Conservation (phyloP, 1,140 invertebrate genomes). For the Luehdorfia chinensis region DNA sequence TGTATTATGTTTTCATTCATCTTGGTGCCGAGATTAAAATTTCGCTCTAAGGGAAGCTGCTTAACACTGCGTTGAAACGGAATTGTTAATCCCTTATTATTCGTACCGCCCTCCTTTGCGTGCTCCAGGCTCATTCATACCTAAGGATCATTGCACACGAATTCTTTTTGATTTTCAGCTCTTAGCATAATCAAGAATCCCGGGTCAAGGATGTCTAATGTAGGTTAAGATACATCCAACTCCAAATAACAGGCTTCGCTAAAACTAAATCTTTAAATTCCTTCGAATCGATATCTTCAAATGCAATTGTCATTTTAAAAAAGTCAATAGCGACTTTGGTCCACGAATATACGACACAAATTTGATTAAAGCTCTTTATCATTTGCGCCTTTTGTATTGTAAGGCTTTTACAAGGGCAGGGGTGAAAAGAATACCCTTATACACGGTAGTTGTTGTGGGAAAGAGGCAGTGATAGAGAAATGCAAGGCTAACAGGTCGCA, state of each 20-base stretch:
- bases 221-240: slow-evolving; percentile 18
- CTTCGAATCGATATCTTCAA: slow-evolving; percentile 32
- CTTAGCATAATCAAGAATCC: too few species aligned
- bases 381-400: slow-evolving; percentile 68
- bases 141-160: too few species aligned
- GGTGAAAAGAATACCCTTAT: slow-evolving; percentile 35
- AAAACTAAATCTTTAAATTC: slow-evolving; percentile 35
- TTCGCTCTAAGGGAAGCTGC: too few species aligned
- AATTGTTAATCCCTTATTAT: too few species aligned
- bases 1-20: too few species aligned
- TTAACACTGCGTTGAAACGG: too few species aligned
- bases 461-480: slow-evolving; percentile 40
- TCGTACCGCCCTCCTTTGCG: too few species aligned
- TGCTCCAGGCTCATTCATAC: too few species aligned
- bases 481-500: slow-evolving; percentile 67
- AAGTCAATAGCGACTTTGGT: slow-evolving; percentile 23
- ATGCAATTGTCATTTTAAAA: slow-evolving; percentile 21
- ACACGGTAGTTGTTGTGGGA: slow-evolving; percentile 22
- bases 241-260: slow-evolving; percentile 26
- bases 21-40: too few species aligned
- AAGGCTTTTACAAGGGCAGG: slow-evolving; percentile 61
- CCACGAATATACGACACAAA: slow-evolving; percentile 41
- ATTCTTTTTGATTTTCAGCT: too few species aligned
- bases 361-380: slow-evolving; percentile 49
- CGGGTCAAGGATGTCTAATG: slow-evolving; percentile 25